Evolutionary conservation across 2,113 vertebrate genomes (phyloP).

Genomic region (Dasyornis broadbenti): DNA sequence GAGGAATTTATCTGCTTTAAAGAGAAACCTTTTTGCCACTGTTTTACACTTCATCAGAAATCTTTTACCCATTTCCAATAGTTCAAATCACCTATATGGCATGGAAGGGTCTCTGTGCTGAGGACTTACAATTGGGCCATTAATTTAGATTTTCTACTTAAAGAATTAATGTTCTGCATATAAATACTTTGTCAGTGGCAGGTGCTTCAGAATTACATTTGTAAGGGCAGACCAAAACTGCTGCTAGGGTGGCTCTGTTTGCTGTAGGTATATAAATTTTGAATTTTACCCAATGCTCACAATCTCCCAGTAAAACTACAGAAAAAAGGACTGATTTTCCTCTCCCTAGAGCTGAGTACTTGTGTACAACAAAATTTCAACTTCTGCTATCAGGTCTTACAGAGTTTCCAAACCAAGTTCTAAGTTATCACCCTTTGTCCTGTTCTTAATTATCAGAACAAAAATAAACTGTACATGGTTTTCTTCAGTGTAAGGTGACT

Average conservation of each 20-base stretch:
- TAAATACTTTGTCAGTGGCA: background rate
- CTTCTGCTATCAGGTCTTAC: background rate
- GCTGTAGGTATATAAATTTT: background rate
- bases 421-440: background rate
- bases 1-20: background rate
- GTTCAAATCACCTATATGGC: background rate
- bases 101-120: background rate
- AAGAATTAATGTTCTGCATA: background rate
- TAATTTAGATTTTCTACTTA: conserved; percentile 6
- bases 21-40: background rate
- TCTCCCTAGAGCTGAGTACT: background rate
- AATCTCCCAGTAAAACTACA: background rate
- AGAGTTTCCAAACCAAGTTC: background rate
- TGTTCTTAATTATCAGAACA: background rate
- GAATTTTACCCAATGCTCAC: background rate
- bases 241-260: background rate
- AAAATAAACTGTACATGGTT: background rate
- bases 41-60: background rate
- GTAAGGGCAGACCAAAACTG: background rate
- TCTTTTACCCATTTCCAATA: background rate
- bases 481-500: background rate
- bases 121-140: background rate
- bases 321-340: background rate
- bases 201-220: background rate
- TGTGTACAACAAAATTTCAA: background rate